Evolutionary conservation across 37 sponge, comb jelly and placozoan species (phyloP), one percentile per base, ranked within the genome.

Genomic region (Halisarca cf. caerulea): DNA sequence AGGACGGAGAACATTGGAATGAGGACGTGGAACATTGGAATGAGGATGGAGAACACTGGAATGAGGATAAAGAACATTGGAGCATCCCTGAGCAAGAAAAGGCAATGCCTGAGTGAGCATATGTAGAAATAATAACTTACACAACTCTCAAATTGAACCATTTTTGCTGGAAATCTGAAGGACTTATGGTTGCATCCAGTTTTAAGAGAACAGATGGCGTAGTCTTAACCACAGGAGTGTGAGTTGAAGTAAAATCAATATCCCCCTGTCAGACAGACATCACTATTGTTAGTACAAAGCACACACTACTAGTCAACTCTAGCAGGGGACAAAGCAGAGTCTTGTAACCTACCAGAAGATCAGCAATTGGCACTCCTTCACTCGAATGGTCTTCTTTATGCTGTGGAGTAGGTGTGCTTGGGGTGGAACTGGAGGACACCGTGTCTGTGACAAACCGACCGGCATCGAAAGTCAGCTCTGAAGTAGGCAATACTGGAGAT

Each of bases 151-250:
- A 83, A 34, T 59, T 44, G 23, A 83, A 35, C 97, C 97, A 97
- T 61, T 83, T 85, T 45, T 83, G 80, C 75, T 97, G 95, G 86
- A 95, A 97, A 68, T 92, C 93, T 28, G 82, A 80, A 20, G 97
- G 84, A 66, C 85, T 66, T 24, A 97, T 71, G 54, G 80, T 42
- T 21, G 97, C 84, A 0, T 45, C 79, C 2, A 89, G 89, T 60
- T 90, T 87, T 34, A 97, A 89, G 0, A 88, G 80, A 28, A 97
- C 89, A 38, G 78, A 39, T 24, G 92, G 93, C 27, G 94, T 85
- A 4, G 59, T 42, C 1, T 74, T 40, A 17, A 37, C 20, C 5
- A 41, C 2, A 4, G 77, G 9, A 9, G 2, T 40, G 3, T 32
- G n/a, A n/a, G 44, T 2, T 3, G 77, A 24, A 20, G 30, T 62